These are phyloP conservation scores for Aethina tumida DNA, from an alignment of 1,140 invertebrate species.

Conservation along the genomic window DNA sequence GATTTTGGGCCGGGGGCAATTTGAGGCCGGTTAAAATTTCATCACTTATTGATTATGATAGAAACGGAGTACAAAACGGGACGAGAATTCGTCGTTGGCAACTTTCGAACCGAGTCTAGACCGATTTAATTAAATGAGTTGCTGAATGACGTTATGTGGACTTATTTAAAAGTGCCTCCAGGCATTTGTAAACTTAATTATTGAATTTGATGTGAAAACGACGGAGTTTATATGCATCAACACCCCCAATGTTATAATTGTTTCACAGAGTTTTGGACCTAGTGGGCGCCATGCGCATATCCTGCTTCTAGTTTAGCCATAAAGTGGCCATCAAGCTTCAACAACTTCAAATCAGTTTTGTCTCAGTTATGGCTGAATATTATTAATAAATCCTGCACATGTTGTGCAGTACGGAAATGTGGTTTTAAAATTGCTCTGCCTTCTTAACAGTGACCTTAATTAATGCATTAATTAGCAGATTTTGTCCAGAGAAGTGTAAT, in stretches of 20 bases:
- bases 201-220: slow-evolving; percentile 8
- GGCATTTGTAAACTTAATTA: slow-evolving; percentile 8
- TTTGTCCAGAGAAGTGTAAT: too few species aligned
- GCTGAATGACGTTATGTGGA: slow-evolving; percentile 1
- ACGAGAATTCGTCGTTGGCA: too few species aligned
- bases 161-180: slow-evolving; percentile 1
- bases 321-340: too few species aligned
- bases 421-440: too few species aligned
- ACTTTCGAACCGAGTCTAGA: too few species aligned
- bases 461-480: too few species aligned
- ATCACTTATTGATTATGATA: slow-evolving; percentile 4
- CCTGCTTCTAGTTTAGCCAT: too few species aligned
- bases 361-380: neutral
- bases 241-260: slow-evolving; percentile 9
- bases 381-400: neutral
- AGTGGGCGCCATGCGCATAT: neutral
- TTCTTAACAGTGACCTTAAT: too few species aligned
- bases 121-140: slow-evolving; percentile 5
- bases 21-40: slow-evolving; percentile 7
- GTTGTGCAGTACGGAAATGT: neutral
- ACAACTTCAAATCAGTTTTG: too few species aligned
- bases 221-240: slow-evolving; percentile 6
- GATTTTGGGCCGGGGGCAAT: too few species aligned
- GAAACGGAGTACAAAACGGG: neutral
- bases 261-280: neutral